Evolutionary conservation across 2,888 invertebrate species (phyloP).

Genomic region (Drosophila kuntzei): DNA sequence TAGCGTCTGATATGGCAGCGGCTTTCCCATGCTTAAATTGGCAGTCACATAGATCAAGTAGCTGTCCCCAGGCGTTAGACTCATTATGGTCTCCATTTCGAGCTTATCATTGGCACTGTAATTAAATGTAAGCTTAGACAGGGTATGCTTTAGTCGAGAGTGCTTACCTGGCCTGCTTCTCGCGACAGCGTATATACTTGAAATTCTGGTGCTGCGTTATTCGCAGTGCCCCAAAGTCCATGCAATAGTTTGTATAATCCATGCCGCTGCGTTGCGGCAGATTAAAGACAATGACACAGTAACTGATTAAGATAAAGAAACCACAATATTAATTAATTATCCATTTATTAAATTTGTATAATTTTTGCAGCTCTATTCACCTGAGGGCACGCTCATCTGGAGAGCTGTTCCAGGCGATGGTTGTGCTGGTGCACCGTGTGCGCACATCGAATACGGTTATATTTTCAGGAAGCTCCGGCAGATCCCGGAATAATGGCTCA

Average conservation of each 20-base stretch:
- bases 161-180: slow-evolving; percentile 78
- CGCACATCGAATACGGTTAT: slow-evolving; percentile 86
- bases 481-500: slow-evolving; percentile 84
- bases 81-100: slow-evolving; percentile 85
- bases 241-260: slow-evolving; percentile 85
- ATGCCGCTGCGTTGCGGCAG: slow-evolving; percentile 83
- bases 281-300: slow-evolving; percentile 85
- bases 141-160: not conserved
- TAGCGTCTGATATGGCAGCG: slow-evolving; percentile 87
- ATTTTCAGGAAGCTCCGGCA: slow-evolving; percentile 87
- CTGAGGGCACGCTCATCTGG: slow-evolving; percentile 85
- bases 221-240: slow-evolving; percentile 83
- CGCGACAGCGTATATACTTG: slow-evolving; percentile 82
- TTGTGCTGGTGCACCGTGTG: slow-evolving; percentile 86
- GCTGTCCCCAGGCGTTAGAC: slow-evolving; percentile 86
- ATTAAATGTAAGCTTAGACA: not conserved
- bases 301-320: slow-evolving; percentile 59
- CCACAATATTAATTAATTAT: not conserved
- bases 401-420: slow-evolving; percentile 87
- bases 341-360: not conserved
- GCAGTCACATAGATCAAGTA: slow-evolving; percentile 88
- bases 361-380: slow-evolving; percentile 54
- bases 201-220: slow-evolving; percentile 83
- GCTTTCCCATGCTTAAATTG: slow-evolving; percentile 87
- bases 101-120: slow-evolving; percentile 81